phyloP scores from a whole-genome alignment of 2,888 invertebrate species.

The Cloeon dipterum region DNA sequence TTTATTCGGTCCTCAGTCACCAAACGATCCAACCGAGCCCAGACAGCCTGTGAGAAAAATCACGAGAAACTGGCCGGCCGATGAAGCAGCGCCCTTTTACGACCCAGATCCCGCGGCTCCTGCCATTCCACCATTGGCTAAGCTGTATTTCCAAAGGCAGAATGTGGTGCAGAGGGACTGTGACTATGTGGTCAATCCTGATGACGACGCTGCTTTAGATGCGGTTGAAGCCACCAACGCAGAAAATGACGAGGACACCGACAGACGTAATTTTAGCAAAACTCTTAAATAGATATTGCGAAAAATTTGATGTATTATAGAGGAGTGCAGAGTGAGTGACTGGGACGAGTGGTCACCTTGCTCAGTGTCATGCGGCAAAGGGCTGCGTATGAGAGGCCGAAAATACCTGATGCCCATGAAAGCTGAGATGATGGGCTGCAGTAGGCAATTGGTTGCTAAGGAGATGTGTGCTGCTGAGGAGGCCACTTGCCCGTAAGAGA shows the following conservation, averaged over 20 bases:
- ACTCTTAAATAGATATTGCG: background rate
- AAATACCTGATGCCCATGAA: slow-evolving; percentile 43
- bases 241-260: slow-evolving; percentile 42
- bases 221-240: slow-evolving; percentile 15
- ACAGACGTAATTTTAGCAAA: slow-evolving; percentile 34
- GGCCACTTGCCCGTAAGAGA: slow-evolving; percentile 48
- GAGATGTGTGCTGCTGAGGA: slow-evolving; percentile 71
- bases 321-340: slow-evolving; percentile 53
- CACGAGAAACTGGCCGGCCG: slow-evolving; percentile 74
- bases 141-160: slow-evolving; percentile 44
- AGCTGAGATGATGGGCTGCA: slow-evolving; percentile 43
- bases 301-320: slow-evolving; percentile 20
- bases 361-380: slow-evolving; percentile 73
- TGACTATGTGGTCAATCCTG: slow-evolving; percentile 24
- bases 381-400: slow-evolving; percentile 54
- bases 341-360: slow-evolving; percentile 62
- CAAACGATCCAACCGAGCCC: slow-evolving; percentile 50
- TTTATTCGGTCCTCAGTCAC: slow-evolving; percentile 29
- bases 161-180: slow-evolving; percentile 47
- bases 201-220: slow-evolving; percentile 1
- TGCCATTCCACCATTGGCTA: slow-evolving; percentile 61
- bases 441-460: slow-evolving; percentile 47
- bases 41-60: slow-evolving; percentile 72
- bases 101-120: slow-evolving; percentile 33
- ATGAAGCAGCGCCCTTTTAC: slow-evolving; percentile 82